Percentiles rank a stretch among this genome's conserved stretches.
These are phyloP conservation scores for Paragorgia papillata DNA, from an alignment of 92 coral and sea anemone genomes.

Conservation along the genomic window DNA sequence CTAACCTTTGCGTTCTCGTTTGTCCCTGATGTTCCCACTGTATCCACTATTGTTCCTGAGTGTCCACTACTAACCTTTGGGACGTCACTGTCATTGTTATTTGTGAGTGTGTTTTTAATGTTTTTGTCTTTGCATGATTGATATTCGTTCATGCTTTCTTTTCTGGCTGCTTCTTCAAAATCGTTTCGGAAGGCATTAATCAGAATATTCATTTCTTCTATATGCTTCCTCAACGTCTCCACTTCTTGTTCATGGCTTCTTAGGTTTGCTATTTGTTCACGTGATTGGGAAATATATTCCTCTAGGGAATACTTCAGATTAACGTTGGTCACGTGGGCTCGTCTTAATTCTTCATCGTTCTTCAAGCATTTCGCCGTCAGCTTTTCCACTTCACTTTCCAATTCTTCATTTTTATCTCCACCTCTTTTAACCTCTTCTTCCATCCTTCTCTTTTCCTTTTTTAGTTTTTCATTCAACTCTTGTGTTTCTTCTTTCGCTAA, in stretches of 20 bases:
- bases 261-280: background rate
- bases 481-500: background rate
- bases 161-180: conserved; percentile 1
- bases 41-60: background rate
- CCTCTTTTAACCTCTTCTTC: background rate
- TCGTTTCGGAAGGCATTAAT: background rate
- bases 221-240: conserved; percentile 9
- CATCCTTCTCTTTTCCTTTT: background rate
- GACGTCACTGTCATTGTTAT: too few relatives aligned
- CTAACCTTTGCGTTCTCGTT: too few relatives aligned
- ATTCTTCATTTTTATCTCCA: background rate
- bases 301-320: conserved; percentile 16
- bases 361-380: conserved; percentile 7
- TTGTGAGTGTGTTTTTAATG: background rate
- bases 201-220: conserved; percentile 26
- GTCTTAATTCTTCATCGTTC: conserved; percentile 11
- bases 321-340: conserved; percentile 4
- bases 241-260: conserved; percentile 18
- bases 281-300: conserved; percentile 17
- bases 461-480: background rate
- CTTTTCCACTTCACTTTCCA: background rate
- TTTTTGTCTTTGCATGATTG: background rate
- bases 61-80: background rate
- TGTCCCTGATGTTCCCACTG: background rate
- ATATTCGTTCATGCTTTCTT: background rate